Base-by-base conservation (phyloP, 2,797 vertebrate species). In the Chelon labrosus region DNA sequence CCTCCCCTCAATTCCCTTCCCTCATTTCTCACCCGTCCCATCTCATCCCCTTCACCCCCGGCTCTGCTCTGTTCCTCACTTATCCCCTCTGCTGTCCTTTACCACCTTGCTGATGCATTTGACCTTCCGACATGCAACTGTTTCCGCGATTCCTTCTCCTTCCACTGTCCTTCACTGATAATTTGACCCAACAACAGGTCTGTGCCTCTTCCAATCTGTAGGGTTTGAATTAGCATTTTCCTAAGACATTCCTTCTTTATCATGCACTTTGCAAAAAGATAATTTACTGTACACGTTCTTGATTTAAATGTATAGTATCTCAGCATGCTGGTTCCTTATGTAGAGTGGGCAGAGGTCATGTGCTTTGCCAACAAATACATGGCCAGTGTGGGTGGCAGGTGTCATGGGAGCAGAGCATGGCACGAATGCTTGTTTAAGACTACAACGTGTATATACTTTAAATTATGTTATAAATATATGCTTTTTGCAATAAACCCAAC, bases 31-130 rank as follows among this genome's bases (percentile, higher is more conserved):
- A 53, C 19, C 42, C 22, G 67, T 38, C 5, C 1, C 39, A 11
- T 47, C 35, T 58, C 38, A 14, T 35, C 37, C 49, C 10, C 12
- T 50, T 72, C 31, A 31, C 31, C 31, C 31, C 31, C 31, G 5
- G 7, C 31, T 31, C 5, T 31, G 31, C 31, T 31, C 31, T 31
- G 2, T 27, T 27, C 5, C 5, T 27, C 27, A 3, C 27, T 27
- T 27, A 27, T 5, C 31, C 5, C 7, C 31, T 52, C 31, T 47
- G 38, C 51, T 73, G 27, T 67, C 55, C 31, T 77, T 55, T 25
- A 17, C 57, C 51, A 44, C 27, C 57, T 46, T 52, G 25, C 44
- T 2, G 1, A 62, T 60, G 47, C 31, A 55, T 63, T 67, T 49
- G 31, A 65, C 42, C 51, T 44, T 52, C 35, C 72, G 41, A 60